phyloP scores from a whole-genome alignment of 1,140 invertebrate genomes.

The Halesus radiatus region DNA sequence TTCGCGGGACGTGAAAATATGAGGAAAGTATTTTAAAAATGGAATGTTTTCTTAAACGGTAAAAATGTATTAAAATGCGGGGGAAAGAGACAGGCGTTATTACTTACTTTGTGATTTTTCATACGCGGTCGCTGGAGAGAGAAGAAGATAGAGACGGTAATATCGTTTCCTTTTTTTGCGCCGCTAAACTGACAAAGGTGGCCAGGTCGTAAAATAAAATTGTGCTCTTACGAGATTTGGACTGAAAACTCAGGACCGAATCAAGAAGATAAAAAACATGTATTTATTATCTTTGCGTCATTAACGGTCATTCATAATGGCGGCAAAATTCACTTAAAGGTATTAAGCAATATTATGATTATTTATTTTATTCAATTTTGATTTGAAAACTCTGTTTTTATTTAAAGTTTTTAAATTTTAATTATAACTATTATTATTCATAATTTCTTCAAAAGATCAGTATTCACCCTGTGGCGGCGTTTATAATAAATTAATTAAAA shows the following conservation, averaged over 20 bases:
- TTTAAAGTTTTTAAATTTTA: too few species aligned
- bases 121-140: not conserved
- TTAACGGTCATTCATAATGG: too few species aligned
- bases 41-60: conserved; percentile 45
- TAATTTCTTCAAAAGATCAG: too few species aligned
- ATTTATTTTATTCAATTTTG: too few species aligned
- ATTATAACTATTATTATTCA: too few species aligned
- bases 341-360: too few species aligned
- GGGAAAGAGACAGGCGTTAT: conserved; percentile 15
- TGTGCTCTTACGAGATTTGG: conserved; percentile 23
- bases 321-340: too few species aligned
- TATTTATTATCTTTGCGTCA: too few species aligned
- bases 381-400: too few species aligned
- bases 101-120: conserved; percentile 8
- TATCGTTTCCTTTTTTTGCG: not conserved
- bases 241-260: conserved; percentile 30
- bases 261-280: too few species aligned
- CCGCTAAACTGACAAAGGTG: not conserved
- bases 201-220: conserved; percentile 37
- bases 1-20: conserved; percentile 24
- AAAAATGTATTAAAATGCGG: conserved; percentile 3
- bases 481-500: too few species aligned
- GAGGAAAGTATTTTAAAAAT: conserved; percentile 42
- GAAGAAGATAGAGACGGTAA: conserved; percentile 7
- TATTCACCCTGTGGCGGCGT: too few species aligned